Percentiles rank a stretch among this genome's conserved stretches.
These are phyloP conservation scores for Parotia lawesii DNA, from an alignment of 2,113 vertebrate genomes.

Conservation along the genomic window DNA sequence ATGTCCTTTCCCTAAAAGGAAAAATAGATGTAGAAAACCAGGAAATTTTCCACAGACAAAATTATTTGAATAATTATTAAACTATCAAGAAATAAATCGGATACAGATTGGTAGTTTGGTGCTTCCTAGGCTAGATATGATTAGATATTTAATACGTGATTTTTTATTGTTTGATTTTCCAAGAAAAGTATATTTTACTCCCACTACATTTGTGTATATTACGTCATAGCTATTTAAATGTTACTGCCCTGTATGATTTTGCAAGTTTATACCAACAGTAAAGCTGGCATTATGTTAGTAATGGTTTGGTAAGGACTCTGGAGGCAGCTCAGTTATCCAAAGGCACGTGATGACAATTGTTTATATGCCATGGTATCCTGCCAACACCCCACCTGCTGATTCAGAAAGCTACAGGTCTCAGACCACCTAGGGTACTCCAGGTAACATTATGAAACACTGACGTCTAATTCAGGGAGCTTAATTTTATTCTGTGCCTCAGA, in stretches of 20 bases:
- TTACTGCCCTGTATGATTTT: neutral
- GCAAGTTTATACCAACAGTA: neutral
- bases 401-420: neutral
- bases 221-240: neutral
- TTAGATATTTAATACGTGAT: neutral
- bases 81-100: neutral
- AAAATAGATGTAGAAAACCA: neutral
- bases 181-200: neutral
- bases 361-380: fast-evolving
- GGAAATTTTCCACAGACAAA: neutral
- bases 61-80: neutral
- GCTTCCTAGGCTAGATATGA: neutral
- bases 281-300: neutral
- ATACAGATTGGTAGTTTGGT: neutral
- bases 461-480: neutral
- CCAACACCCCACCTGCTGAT: neutral
- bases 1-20: neutral
- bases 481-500: neutral
- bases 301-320: neutral
- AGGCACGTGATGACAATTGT: neutral
- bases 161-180: neutral
- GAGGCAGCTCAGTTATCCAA: neutral
- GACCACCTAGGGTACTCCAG: neutral
- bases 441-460: neutral
- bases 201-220: neutral